Conservation (phyloP, 2,797 vertebrate genomes). For the Limnodromus scolopaceus region DNA sequence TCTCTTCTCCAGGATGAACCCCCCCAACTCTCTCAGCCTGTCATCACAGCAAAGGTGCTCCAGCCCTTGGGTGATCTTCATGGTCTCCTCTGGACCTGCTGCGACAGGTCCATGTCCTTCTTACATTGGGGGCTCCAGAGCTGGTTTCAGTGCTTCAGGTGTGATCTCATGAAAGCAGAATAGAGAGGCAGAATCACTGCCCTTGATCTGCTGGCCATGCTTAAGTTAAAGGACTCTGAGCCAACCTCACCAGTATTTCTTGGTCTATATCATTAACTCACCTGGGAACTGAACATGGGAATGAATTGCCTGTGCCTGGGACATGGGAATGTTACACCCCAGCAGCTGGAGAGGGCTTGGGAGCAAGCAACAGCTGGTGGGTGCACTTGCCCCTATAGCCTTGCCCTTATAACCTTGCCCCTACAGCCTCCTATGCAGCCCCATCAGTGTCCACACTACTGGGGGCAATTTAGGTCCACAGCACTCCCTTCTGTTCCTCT, state of each 20-base stretch:
- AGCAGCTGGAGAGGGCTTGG: neutral
- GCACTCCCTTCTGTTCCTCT: neutral
- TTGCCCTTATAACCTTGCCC: neutral
- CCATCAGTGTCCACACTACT: neutral
- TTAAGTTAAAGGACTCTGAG: neutral
- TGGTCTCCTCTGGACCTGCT: neutral
- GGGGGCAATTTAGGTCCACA: neutral
- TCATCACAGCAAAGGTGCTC: neutral
- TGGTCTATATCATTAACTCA: neutral
- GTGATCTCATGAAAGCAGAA: neutral
- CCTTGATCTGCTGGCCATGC: neutral
- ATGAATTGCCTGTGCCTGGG: neutral
- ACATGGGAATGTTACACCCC: fast-evolving
- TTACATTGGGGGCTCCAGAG: neutral
- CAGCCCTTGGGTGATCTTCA: neutral
- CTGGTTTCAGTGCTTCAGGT: neutral
- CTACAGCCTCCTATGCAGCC: neutral
- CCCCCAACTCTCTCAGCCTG: neutral
- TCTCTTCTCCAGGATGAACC: neutral
- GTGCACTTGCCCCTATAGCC: neutral
- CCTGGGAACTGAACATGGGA: neutral
- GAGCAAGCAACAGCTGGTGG: neutral
- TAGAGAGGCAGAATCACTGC: neutral
- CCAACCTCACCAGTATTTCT: neutral
- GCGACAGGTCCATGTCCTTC: neutral